Conservation (phyloP, 2,797 vertebrate genomes). For the Naso thynnoides region DNA sequence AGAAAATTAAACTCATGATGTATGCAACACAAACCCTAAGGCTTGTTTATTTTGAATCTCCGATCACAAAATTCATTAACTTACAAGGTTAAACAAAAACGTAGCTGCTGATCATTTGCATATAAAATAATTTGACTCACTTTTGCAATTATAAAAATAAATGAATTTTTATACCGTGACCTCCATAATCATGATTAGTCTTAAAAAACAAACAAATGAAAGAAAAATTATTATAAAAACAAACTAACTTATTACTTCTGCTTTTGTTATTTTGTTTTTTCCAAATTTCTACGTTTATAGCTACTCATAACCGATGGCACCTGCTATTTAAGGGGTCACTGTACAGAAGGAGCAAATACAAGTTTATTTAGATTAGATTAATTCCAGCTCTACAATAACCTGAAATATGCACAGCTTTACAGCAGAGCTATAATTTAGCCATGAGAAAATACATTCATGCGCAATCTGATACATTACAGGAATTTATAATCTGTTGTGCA, state of each 20-base stretch:
- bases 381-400: conserved; percentile 50
- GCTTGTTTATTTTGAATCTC: conserved; percentile 46
- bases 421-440: conserved; percentile 67
- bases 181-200: conserved; percentile 19
- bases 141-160: conserved; percentile 41
- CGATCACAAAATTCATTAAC: conserved; percentile 33
- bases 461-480: conserved; percentile 65
- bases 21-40: conserved; percentile 33
- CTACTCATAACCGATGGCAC: conserved; percentile 17
- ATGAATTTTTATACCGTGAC: conserved; percentile 26
- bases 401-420: conserved; percentile 55
- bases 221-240: conserved; percentile 2
- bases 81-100: conserved; percentile 56
- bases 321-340: conserved; percentile 35
- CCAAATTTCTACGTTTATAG: conserved; percentile 30
- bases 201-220: conserved; percentile 16
- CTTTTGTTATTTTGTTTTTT: conserved; percentile 13
- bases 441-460: conserved; percentile 64
- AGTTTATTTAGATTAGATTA: conserved; percentile 63
- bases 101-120: conserved; percentile 46
- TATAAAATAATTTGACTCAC: conserved; percentile 39
- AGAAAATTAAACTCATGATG: conserved; percentile 23
- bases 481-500: conserved; percentile 70
- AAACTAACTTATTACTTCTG: conserved; percentile 6
- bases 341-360: conserved; percentile 32